Conservation (phyloP, 2,113 vertebrate genomes). For the Plotosus lineatus region DNA sequence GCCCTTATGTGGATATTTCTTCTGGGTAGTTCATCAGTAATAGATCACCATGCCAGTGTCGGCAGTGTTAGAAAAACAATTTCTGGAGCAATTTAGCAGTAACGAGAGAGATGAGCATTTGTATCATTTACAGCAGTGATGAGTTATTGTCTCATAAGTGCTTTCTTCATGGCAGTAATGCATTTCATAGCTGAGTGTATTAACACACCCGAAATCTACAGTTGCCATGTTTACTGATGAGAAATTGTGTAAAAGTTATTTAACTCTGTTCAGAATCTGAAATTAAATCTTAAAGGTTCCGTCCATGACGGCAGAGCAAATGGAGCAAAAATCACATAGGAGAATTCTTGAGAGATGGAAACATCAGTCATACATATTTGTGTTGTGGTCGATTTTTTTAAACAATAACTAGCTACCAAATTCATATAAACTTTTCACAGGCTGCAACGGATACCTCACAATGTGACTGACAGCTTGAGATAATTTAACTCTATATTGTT, state of each 20-base stretch:
- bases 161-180: conserved; percentile 35
- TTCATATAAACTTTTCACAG: background rate
- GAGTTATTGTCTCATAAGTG: conserved; percentile 52
- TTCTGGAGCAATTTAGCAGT: conserved; percentile 50
- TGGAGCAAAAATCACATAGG: too few relatives aligned
- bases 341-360: background rate
- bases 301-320: background rate
- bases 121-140: conserved; percentile 56
- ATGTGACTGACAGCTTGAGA: background rate
- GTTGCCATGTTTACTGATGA: conserved; percentile 8
- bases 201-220: background rate
- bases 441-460: background rate
- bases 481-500: background rate
- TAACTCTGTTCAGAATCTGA: conserved; percentile 17
- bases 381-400: background rate
- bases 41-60: conserved; percentile 51
- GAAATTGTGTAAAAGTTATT: conserved; percentile 1
- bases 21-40: conserved; percentile 48
- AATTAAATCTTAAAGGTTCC: conserved; percentile 2
- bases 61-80: conserved; percentile 39
- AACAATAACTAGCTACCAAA: background rate
- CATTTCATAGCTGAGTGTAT: background rate
- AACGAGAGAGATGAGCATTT: conserved; percentile 45
- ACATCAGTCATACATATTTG: background rate
- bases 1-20: conserved; percentile 43